Conservation (phyloP, 2,113 vertebrate genomes). For the Crotalus helleri region DNA sequence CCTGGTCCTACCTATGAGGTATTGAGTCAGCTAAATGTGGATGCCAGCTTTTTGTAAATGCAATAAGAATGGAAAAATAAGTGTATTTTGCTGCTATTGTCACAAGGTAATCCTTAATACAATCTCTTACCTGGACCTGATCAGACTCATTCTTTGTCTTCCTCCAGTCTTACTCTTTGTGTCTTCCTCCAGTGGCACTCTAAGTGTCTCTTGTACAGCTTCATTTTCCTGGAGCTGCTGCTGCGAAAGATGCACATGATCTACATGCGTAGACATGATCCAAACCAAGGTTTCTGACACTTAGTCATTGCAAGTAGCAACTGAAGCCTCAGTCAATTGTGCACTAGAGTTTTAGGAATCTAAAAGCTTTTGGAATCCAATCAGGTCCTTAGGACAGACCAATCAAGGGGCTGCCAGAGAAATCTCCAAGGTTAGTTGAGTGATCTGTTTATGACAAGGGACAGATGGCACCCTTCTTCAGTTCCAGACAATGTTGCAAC, state of each 20-base stretch:
- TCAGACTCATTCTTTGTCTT: not conserved
- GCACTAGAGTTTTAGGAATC: not conserved
- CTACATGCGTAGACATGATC: not conserved
- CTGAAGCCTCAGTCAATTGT: not conserved
- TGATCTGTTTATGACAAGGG: not conserved
- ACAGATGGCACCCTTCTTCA: not conserved
- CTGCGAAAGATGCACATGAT: not conserved
- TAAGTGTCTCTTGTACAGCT: not conserved
- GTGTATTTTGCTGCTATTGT: too few relatives aligned
- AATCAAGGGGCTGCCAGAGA: not conserved
- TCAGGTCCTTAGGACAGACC: not conserved
- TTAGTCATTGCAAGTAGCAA: not conserved
- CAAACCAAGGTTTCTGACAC: not conserved
- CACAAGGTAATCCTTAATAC: too few relatives aligned
- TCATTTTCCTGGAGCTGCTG: not conserved
- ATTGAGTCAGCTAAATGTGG: too few relatives aligned
- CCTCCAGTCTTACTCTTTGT: not conserved
- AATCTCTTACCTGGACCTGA: not conserved
- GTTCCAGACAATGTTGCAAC: not conserved
- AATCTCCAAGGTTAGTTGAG: not conserved
- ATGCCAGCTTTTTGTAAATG: too few relatives aligned
- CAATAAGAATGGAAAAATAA: too few relatives aligned
- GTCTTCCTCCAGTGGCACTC: not conserved
- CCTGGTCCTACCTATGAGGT: too few relatives aligned
- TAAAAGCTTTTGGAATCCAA: not conserved